Evolutionary conservation across 2,113 vertebrate genomes (phyloP).

Genomic region (Callionymus lyra): DNA sequence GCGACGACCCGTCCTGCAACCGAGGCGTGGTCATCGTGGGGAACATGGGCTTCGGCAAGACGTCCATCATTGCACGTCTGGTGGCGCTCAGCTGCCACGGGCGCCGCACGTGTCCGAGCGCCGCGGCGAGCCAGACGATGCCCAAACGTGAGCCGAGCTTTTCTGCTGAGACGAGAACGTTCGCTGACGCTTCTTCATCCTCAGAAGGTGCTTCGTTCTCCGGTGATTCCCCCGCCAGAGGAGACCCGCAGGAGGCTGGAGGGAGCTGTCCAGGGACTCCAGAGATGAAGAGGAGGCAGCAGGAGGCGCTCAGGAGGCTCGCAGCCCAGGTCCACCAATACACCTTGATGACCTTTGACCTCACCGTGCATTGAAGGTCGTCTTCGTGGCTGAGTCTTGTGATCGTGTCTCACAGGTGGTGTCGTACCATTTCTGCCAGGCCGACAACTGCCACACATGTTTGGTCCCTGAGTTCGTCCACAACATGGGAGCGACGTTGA

Average conservation of each 20-base stretch:
- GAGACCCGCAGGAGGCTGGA: slow-evolving; percentile 17
- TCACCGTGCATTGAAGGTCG: not conserved
- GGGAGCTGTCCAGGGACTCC: slow-evolving; percentile 92
- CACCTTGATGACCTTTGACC: not conserved
- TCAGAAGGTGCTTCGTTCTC: slow-evolving; percentile 76
- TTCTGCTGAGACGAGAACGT: not conserved
- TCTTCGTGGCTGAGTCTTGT: not conserved
- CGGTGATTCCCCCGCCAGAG: slow-evolving; percentile 68
- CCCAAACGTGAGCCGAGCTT: slow-evolving; percentile 66
- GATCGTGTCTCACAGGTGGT: slow-evolving; percentile 74
- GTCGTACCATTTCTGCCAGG: slow-evolving; percentile 96
- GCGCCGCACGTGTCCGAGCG: slow-evolving; percentile 80
- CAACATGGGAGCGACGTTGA: slow-evolving; percentile 89
- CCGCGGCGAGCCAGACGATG: slow-evolving; percentile 8
- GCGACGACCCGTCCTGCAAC: slow-evolving; percentile 64
- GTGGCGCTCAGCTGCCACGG: slow-evolving; percentile 94
- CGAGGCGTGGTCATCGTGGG: slow-evolving; percentile 85
- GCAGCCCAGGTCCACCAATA: slow-evolving; percentile 79
- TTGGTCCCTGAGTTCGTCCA: slow-evolving; percentile 95
- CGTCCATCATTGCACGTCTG: slow-evolving; percentile 84
- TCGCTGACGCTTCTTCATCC: not conserved
- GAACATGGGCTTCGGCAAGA: slow-evolving; percentile 95
- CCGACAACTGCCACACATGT: slow-evolving; percentile 95
- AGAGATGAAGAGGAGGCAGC: slow-evolving; percentile 84
- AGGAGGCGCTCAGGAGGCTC: slow-evolving; percentile 82